Conservation (phyloP, 2,797 vertebrate genomes). For the Trichosurus vulpecula region DNA sequence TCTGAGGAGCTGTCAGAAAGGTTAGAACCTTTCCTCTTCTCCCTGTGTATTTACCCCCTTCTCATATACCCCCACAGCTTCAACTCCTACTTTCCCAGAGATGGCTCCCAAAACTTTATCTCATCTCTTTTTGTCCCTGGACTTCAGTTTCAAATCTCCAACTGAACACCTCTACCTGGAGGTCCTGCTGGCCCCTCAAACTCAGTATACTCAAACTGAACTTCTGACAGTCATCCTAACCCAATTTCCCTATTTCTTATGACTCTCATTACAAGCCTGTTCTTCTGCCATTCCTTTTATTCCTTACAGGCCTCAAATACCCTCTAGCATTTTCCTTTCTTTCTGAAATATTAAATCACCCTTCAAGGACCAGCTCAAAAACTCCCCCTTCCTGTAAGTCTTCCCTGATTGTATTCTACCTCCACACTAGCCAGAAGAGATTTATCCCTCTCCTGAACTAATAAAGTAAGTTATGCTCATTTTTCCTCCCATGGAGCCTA, state of each 20-base stretch:
- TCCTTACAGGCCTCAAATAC: neutral
- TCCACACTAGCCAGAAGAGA: neutral
- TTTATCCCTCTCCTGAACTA: neutral
- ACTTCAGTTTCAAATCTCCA: neutral
- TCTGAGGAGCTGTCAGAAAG: neutral
- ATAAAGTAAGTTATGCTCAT: slow-evolving; percentile 31
- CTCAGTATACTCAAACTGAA: neutral
- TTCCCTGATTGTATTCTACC: neutral
- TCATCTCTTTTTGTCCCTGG: neutral
- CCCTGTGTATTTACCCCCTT: neutral
- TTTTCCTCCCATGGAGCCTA: slow-evolving; percentile 11
- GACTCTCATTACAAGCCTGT: neutral
- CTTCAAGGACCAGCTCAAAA: neutral
- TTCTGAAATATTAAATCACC: neutral
- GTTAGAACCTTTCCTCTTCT: neutral
- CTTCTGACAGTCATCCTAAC: neutral
- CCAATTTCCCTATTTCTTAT: neutral
- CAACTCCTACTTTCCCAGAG: neutral
- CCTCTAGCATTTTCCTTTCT: neutral
- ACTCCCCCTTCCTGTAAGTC: neutral
- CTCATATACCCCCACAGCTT: neutral
- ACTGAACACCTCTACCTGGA: neutral
- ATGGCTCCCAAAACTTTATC: neutral
- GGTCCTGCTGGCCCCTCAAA: neutral
- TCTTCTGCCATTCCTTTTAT: neutral